phyloP scores from a whole-genome alignment of 2,888 invertebrate species.

The Resseliella maxima region DNA sequence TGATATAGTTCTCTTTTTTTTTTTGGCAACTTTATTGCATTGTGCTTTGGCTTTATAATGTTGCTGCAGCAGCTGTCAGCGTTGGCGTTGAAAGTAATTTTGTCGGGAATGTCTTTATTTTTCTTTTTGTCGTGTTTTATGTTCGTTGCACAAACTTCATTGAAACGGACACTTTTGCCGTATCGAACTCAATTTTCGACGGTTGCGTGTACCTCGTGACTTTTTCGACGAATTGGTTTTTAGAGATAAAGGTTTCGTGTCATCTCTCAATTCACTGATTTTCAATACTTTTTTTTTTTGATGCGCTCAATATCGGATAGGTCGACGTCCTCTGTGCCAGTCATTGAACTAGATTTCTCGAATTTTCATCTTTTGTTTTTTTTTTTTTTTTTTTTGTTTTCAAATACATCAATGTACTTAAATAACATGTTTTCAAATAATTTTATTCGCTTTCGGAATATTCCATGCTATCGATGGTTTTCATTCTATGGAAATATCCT shows the following conservation, averaged over 20 bases:
- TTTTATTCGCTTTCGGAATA: too few species aligned
- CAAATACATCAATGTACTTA: too few species aligned
- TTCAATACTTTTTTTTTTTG: not conserved
- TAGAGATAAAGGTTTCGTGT: not conserved
- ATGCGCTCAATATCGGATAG: not conserved
- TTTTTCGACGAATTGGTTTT: not conserved
- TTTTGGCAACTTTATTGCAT: slow-evolving; percentile 11
- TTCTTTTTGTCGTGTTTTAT: not conserved
- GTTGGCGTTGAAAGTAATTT: slow-evolving; percentile 23
- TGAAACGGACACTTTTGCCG: slow-evolving; percentile 20
- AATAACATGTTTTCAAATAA: too few species aligned
- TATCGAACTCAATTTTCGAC: slow-evolving; percentile 19
- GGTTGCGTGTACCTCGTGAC: not conserved
- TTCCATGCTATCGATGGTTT: too few species aligned
- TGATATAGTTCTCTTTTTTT: not conserved
- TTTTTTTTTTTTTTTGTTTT: too few species aligned
- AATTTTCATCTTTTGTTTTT: too few species aligned
- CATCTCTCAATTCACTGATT: not conserved
- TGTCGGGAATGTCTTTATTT: not conserved
- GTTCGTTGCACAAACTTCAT: not conserved
- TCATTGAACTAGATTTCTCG: not conserved
- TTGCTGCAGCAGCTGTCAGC: not conserved
- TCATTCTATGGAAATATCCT: too few species aligned
- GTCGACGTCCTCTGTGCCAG: not conserved
- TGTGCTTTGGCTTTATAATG: slow-evolving; percentile 1